Conservation (phyloP, 2,888 invertebrate species). For the Beris chalybata region DNA sequence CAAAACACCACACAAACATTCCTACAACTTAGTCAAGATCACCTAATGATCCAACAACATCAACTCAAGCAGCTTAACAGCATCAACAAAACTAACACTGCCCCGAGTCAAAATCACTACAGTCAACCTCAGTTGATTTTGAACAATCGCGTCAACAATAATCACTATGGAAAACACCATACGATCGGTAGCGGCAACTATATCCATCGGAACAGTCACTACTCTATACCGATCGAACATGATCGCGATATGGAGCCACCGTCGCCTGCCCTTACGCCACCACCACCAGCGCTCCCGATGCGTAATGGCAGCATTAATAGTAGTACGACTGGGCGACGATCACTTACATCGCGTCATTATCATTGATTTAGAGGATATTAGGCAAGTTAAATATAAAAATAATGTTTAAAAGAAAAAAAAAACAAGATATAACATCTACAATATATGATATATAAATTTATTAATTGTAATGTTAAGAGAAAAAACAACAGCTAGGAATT, state of each 20-base stretch:
- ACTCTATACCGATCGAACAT: constrained; percentile 53
- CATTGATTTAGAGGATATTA: constrained; percentile 37
- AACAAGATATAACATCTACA: constrained; percentile 1
- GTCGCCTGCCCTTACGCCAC: constrained; percentile 52
- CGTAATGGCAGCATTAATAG: constrained; percentile 49
- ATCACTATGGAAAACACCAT: constrained; percentile 47
- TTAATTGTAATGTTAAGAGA: not conserved
- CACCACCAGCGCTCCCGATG: constrained; percentile 53
- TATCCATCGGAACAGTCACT: constrained; percentile 54
- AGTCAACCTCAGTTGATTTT: constrained; percentile 50
- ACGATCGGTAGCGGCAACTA: constrained; percentile 48
- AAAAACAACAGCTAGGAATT: no score
- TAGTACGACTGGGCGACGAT: constrained; percentile 50
- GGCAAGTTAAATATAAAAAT: constrained; percentile 8
- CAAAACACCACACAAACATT: constrained; percentile 43
- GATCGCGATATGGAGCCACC: constrained; percentile 49
- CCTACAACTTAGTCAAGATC: constrained; percentile 55
- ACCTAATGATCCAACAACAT: constrained; percentile 48
- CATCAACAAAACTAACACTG: constrained; percentile 29
- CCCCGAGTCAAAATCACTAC: constrained; percentile 50
- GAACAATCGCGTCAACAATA: constrained; percentile 36
- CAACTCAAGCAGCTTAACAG: constrained; percentile 44
- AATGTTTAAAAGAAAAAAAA: constrained; percentile 13
- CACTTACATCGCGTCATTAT: constrained; percentile 45
- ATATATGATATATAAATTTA: constrained; percentile 1